These are phyloP conservation scores for Oreochromis aureus DNA, from an alignment of 2,113 vertebrate species.

Conservation along the genomic window DNA sequence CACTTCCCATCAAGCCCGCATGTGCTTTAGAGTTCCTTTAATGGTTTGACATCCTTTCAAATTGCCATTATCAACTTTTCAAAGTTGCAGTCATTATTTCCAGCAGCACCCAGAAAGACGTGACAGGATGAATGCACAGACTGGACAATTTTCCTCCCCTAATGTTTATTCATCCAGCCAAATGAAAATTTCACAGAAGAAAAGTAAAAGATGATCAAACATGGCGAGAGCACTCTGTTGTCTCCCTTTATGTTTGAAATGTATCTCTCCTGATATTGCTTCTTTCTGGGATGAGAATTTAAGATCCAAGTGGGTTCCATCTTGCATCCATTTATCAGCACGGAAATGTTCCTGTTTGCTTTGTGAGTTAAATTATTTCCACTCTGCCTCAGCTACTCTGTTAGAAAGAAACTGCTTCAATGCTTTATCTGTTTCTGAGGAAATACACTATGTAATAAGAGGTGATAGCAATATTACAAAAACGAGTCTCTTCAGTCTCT, in stretches of 20 bases:
- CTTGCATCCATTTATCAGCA: not conserved
- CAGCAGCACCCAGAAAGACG: slow-evolving; percentile 14
- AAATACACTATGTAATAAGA: not conserved
- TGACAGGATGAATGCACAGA: slow-evolving; percentile 47
- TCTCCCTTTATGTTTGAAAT: not conserved
- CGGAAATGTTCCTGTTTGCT: not conserved
- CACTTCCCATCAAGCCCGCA: slow-evolving; percentile 39
- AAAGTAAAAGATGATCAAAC: not conserved
- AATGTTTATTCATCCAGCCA: slow-evolving; percentile 38
- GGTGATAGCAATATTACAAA: not conserved
- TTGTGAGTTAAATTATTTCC: not conserved
- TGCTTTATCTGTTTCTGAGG: not conserved
- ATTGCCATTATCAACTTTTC: slow-evolving; percentile 60
- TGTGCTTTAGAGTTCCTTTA: slow-evolving; percentile 18
- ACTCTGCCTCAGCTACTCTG: not conserved
- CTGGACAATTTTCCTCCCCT: not conserved
- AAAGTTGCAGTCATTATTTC: slow-evolving; percentile 53
- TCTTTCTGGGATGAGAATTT: not conserved
- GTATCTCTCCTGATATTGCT: not conserved
- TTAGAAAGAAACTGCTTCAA: not conserved
- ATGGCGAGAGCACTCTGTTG: not conserved
- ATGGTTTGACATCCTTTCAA: slow-evolving; percentile 50
- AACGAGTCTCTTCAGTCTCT: not conserved
- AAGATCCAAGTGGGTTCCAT: not conserved
- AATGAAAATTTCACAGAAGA: slow-evolving; percentile 6